These are phyloP conservation scores for Erythrolamprus reginae DNA, from an alignment of 2,113 vertebrate species.

Conservation along the genomic window DNA sequence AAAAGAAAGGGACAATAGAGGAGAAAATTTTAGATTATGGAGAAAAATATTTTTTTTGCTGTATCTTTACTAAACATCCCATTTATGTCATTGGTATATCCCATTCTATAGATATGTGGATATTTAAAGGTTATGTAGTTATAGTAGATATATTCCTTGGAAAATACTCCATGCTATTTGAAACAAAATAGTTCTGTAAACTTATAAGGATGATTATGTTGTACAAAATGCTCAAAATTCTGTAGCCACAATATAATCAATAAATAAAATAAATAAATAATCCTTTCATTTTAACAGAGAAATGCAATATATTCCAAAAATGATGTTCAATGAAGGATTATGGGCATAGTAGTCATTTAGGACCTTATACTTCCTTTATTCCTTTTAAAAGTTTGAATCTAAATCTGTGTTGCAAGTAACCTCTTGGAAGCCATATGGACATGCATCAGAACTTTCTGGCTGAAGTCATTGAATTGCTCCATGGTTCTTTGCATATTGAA, in stretches of 20 bases:
- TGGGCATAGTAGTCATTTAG: not conserved
- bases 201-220: slow-evolving; percentile 7
- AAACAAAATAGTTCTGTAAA: slow-evolving; percentile 33
- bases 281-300: not conserved
- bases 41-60: not conserved
- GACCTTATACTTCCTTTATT: not conserved
- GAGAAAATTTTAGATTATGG: no score
- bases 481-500: not conserved
- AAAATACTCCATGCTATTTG: not conserved
- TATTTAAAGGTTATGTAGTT: slow-evolving; percentile 20
- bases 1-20: not conserved
- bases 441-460: not conserved
- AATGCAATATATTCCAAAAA: not conserved
- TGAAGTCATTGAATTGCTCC: not conserved
- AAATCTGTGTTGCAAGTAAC: not conserved
- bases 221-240: not conserved
- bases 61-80: not conserved
- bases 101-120: not conserved
- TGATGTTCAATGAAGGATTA: not conserved
- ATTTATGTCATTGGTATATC: not conserved
- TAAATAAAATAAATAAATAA: no score
- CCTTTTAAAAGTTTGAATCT: not conserved
- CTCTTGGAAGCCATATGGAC: not conserved
- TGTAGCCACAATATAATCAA: not conserved
- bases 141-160: slow-evolving; percentile 1